Evolutionary conservation across 92 coral and sea anemone genomes (phyloP).

Genomic region (Heliopora coerulea): DNA sequence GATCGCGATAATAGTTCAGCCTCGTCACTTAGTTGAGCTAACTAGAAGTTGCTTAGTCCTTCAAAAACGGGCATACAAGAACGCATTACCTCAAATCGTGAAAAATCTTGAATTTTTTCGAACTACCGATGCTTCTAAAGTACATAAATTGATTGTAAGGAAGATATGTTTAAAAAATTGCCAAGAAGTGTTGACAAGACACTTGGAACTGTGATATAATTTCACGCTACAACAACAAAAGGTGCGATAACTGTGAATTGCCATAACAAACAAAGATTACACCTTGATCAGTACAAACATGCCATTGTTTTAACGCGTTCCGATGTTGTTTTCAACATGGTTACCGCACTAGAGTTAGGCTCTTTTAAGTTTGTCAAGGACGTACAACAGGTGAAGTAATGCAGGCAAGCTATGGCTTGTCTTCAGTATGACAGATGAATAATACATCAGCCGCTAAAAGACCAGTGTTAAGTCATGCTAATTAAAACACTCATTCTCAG

Average conservation of each 20-base stretch:
- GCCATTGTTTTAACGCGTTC: not conserved
- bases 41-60: not conserved
- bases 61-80: not conserved
- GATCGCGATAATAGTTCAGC: constrained; percentile 1
- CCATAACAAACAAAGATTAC: constrained; percentile 26
- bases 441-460: too few species aligned
- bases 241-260: constrained; percentile 19
- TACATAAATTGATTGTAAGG: not conserved
- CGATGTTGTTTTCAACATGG: not conserved
- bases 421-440: too few species aligned
- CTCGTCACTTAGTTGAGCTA: constrained; percentile 18
- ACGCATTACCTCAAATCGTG: too few species aligned
- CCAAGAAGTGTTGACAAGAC: constrained; percentile 23
- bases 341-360: too few species aligned
- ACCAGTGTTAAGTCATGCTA: too few species aligned
- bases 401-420: too few species aligned
- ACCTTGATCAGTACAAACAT: not conserved
- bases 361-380: too few species aligned
- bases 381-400: too few species aligned
- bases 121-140: too few species aligned
- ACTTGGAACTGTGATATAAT: constrained; percentile 5
- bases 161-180: constrained; percentile 7
- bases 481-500: too few species aligned
- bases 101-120: too few species aligned
- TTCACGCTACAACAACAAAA: not conserved